Evolutionary conservation across 2,797 vertebrate species (phyloP).

Genomic region (Brachyalestes nurse): DNA sequence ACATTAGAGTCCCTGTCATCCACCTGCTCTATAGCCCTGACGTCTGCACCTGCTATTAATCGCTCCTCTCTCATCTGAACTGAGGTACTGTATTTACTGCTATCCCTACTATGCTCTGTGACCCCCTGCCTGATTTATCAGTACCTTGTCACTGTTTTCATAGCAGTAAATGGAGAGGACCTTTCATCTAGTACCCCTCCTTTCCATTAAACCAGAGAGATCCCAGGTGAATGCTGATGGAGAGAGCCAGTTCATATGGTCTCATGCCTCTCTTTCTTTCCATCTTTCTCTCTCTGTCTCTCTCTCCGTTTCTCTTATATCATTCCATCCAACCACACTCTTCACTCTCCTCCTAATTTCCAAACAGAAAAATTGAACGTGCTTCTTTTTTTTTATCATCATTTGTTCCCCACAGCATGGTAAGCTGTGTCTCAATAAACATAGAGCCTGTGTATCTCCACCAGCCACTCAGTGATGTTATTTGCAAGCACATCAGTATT

Average conservation of each 20-base stretch:
- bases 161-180: slow-evolving; percentile 46
- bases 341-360: slow-evolving; percentile 52
- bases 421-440: slow-evolving; percentile 41
- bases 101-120: neutral
- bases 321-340: slow-evolving; percentile 51
- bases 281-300: neutral
- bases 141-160: slow-evolving; percentile 50
- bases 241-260: slow-evolving; percentile 27
- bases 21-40: slow-evolving; percentile 46
- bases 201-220: slow-evolving; percentile 29
- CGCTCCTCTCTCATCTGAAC: slow-evolving; percentile 47
- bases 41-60: slow-evolving; percentile 42
- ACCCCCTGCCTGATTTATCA: slow-evolving; percentile 54
- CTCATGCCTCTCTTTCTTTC: slow-evolving; percentile 19
- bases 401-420: slow-evolving; percentile 51
- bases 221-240: slow-evolving; percentile 43
- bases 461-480: slow-evolving; percentile 33
- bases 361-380: slow-evolving; percentile 61
- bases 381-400: slow-evolving; percentile 59
- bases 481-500: slow-evolving; percentile 25
- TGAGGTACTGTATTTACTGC: slow-evolving; percentile 43
- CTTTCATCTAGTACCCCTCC: slow-evolving; percentile 26
- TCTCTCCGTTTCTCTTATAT: slow-evolving; percentile 19
- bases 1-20: slow-evolving; percentile 55
- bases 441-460: slow-evolving; percentile 23